Conservation (phyloP, 2,797 vertebrate genomes). For the Scolopax rusticola region DNA sequence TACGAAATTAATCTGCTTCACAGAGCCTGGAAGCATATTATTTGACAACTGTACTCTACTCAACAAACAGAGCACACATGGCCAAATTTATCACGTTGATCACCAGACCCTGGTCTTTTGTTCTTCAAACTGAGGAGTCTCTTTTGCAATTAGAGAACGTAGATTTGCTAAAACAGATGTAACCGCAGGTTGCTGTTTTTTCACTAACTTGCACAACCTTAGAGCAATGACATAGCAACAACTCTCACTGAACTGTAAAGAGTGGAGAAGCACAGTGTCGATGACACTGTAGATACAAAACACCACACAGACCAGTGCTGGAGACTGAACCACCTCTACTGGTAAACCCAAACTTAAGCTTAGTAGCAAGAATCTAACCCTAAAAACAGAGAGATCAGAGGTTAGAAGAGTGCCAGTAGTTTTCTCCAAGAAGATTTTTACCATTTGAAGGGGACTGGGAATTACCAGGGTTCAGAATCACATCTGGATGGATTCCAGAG, state of each 20-base stretch:
- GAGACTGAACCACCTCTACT: background rate
- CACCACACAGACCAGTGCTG: background rate
- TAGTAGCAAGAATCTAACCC: background rate
- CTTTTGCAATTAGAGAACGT: background rate
- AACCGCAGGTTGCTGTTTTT: background rate
- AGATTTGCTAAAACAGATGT: background rate
- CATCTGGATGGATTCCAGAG: background rate
- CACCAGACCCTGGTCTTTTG: background rate
- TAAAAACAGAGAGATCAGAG: background rate
- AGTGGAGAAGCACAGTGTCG: background rate
- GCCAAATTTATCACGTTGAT: slow-evolving; percentile 34
- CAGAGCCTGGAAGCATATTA: slow-evolving; percentile 50
- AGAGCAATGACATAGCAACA: background rate
- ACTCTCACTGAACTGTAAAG: background rate
- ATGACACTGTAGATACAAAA: background rate
- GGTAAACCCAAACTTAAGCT: background rate
- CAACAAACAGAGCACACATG: slow-evolving; percentile 19
- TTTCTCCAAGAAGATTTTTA: background rate
- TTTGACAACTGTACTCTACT: slow-evolving; percentile 57
- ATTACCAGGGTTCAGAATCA: background rate
- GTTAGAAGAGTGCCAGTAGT: background rate
- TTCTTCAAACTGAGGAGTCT: background rate
- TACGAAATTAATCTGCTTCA: slow-evolving; percentile 76
- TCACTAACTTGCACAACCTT: background rate
- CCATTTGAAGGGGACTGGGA: background rate